phyloP scores from a whole-genome alignment of 2,113 vertebrate genomes.

The Ammodramus savannarum region DNA sequence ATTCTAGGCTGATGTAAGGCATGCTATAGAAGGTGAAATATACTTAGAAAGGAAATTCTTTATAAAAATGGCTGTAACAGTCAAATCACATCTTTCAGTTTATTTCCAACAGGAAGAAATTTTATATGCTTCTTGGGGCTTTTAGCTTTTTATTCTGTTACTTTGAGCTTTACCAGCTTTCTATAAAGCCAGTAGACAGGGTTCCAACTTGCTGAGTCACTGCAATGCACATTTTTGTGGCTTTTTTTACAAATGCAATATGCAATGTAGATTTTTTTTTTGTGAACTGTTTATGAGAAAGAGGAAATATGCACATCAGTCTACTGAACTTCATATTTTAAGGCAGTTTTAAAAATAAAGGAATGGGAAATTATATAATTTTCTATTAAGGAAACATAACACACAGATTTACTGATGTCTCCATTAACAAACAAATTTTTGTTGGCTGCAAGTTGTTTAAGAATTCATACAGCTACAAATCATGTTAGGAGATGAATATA shows the following conservation, averaged over 20 bases:
- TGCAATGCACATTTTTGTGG: conserved; percentile 52
- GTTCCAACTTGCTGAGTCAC: conserved; percentile 66
- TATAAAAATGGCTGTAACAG: conserved; percentile 19
- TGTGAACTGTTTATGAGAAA: not conserved
- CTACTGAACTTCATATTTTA: not conserved
- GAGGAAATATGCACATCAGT: not conserved
- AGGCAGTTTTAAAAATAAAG: not conserved
- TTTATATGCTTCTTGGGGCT: conserved; percentile 41
- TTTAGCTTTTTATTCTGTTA: conserved; percentile 65
- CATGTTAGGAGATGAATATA: not conserved
- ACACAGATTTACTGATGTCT: not conserved
- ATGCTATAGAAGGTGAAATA: not conserved
- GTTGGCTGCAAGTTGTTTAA: not conserved
- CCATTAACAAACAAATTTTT: not conserved
- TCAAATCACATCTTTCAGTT: conserved; percentile 48
- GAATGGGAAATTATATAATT: not conserved
- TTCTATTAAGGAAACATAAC: not conserved
- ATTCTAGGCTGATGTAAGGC: not conserved
- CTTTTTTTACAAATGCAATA: conserved; percentile 41
- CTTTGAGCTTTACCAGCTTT: conserved; percentile 52
- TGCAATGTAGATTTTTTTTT: conserved; percentile 8
- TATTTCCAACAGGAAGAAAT: conserved; percentile 57
- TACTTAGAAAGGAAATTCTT: conserved; percentile 27
- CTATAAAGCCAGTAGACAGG: conserved; percentile 46
- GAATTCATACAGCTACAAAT: not conserved